phyloP scores from a whole-genome alignment of 2,888 invertebrate species.

The Athalia rosae region DNA sequence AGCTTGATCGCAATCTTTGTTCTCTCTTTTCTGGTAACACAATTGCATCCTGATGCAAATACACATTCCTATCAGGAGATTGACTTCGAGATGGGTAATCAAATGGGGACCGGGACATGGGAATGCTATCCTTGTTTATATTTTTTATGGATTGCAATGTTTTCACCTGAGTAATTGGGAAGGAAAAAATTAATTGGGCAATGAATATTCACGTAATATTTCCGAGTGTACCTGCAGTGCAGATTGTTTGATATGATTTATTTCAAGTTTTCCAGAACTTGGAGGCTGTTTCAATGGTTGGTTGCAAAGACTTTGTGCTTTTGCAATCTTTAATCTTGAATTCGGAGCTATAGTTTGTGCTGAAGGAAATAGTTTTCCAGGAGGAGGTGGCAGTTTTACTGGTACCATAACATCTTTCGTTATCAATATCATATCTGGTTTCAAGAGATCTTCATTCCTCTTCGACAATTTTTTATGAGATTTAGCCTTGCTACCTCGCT shows the following conservation, averaged over 20 bases:
- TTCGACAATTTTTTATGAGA: neutral
- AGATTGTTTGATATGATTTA: neutral
- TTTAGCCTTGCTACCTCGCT: neutral
- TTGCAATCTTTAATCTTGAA: neutral
- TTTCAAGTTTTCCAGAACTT: too few relatives aligned
- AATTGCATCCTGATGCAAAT: neutral
- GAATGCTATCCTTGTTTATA: neutral
- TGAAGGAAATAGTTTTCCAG: conserved; percentile 40
- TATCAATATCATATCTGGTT: conserved; percentile 50
- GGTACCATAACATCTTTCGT: conserved; percentile 53
- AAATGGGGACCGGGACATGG: neutral
- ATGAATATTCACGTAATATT: too few relatives aligned
- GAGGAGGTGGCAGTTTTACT: conserved; percentile 42
- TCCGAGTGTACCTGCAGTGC: conserved; percentile 1
- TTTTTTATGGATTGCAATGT: neutral
- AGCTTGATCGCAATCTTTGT: neutral
- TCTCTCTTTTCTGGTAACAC: neutral
- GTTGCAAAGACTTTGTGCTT: neutral
- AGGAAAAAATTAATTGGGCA: neutral
- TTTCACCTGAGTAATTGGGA: conserved; percentile 10
- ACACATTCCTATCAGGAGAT: neutral
- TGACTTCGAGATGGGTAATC: neutral
- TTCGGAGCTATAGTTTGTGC: neutral
- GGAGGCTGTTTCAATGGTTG: neutral
- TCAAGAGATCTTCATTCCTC: conserved; percentile 33